Conservation (phyloP, 2,888 invertebrate genomes). For the Loripinus fragilis region DNA sequence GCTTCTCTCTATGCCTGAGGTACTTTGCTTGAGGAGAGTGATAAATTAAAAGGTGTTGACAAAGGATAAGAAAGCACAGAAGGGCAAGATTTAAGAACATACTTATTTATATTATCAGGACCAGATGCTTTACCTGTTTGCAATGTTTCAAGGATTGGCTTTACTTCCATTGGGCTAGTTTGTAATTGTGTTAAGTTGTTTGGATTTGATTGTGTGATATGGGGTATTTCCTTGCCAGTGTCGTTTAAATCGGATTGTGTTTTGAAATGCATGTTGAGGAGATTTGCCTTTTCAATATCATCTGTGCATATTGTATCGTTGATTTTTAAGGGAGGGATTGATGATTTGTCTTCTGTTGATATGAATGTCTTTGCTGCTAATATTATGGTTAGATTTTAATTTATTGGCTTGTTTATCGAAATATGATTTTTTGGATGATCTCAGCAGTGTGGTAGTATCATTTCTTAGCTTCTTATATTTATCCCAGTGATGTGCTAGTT, state of each 20-base stretch:
- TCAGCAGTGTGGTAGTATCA: not conserved
- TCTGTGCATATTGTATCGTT: too few relatives aligned
- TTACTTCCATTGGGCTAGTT: not conserved
- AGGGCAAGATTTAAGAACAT: conserved; percentile 10
- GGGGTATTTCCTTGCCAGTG: too few relatives aligned
- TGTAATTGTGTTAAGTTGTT: too few relatives aligned
- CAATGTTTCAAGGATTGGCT: not conserved
- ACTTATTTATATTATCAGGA: conserved; percentile 1
- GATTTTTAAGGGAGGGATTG: too few relatives aligned
- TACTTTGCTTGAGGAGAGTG: conserved; percentile 8
- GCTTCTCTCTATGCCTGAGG: conserved; percentile 30
- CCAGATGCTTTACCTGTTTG: conserved; percentile 8
- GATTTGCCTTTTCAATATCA: too few relatives aligned
- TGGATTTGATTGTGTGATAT: too few relatives aligned
- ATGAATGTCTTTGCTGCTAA: not conserved
- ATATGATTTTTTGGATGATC: not conserved
- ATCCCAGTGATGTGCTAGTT: not conserved
- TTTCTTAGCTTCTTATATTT: not conserved
- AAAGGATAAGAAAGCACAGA: conserved; percentile 24
- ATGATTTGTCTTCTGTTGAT: too few relatives aligned
- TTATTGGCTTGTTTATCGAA: not conserved
- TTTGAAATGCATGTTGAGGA: too few relatives aligned
- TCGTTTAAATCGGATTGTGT: too few relatives aligned
- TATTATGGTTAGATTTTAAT: not conserved
- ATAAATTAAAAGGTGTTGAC: conserved; percentile 25